Evolutionary conservation across 1,140 invertebrate species (phyloP).

Genomic region (Saccostrea cuccullata): DNA sequence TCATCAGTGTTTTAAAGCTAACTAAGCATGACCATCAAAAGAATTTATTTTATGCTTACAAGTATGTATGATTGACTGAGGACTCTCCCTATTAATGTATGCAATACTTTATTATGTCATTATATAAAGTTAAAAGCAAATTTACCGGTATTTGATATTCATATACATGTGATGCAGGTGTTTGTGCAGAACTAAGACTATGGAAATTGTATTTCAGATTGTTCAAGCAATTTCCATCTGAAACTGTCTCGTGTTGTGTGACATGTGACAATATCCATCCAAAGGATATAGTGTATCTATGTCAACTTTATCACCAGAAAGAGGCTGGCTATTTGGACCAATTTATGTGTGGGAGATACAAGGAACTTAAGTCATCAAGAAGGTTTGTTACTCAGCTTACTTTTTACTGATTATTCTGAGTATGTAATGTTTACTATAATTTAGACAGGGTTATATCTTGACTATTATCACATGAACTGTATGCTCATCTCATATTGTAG

Average conservation of each 20-base stretch:
- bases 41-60: neutral
- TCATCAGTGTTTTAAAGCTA: neutral
- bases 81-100: neutral
- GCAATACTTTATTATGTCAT: too few species aligned
- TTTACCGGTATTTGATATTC: neutral
- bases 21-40: neutral
- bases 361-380: neutral
- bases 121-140: too few species aligned
- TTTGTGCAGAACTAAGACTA: neutral
- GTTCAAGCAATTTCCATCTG: constrained; percentile 55
- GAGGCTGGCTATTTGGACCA: neutral
- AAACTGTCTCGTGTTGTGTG: constrained; percentile 50
- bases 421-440: neutral
- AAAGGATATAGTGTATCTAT: constrained; percentile 59
- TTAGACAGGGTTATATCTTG: neutral
- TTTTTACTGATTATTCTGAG: neutral
- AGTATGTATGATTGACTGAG: constrained; percentile 24
- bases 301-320: constrained; percentile 41
- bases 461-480: neutral
- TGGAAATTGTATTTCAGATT: constrained; percentile 50
- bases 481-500: neutral
- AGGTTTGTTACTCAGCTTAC: neutral
- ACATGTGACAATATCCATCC: constrained; percentile 51
- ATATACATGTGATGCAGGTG: neutral
- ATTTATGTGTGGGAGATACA: neutral